Evolutionary conservation across 1,140 invertebrate species (phyloP).

Genomic region (Scaptodrosophila lebanonensis): DNA sequence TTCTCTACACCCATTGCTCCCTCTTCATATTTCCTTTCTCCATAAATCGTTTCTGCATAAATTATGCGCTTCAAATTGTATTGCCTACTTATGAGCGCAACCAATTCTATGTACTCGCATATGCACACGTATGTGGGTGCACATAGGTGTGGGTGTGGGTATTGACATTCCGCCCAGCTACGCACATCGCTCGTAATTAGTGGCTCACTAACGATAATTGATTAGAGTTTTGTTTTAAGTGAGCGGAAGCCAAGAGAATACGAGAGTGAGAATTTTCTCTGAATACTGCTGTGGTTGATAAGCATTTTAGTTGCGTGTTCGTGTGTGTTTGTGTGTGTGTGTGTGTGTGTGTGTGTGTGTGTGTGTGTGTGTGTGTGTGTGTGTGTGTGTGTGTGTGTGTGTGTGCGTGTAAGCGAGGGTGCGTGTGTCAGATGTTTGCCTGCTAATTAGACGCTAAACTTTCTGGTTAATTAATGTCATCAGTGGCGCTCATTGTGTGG

Average conservation of each 20-base stretch:
- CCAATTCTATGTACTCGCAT: too few species aligned
- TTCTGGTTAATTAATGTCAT: conserved; percentile 72
- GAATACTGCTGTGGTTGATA: conserved; percentile 6
- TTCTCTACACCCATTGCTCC: too few species aligned
- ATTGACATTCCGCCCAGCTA: too few species aligned
- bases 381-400: conserved; percentile 14
- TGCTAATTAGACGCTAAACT: conserved; percentile 68
- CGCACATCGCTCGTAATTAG: conserved; percentile 21
- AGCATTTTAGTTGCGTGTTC: conserved; percentile 40
- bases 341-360: conserved; percentile 22
- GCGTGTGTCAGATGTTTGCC: not conserved
- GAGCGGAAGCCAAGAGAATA: not conserved
- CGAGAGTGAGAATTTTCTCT: not conserved
- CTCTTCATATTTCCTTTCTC: too few species aligned
- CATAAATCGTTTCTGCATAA: too few species aligned
- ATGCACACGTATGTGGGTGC: too few species aligned
- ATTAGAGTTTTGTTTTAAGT: conserved; percentile 52
- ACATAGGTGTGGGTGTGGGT: too few species aligned
- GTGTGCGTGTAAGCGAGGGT: conserved; percentile 23
- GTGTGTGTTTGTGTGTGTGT: conserved; percentile 14
- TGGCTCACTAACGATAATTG: conserved; percentile 42
- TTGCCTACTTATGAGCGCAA: conserved; percentile 41
- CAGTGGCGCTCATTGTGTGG: conserved; percentile 42
- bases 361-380: conserved; percentile 33
- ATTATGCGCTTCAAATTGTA: conserved; percentile 2